Base-by-base conservation (phyloP, 2,888 invertebrate species). In the Cataglyphis livida region DNA sequence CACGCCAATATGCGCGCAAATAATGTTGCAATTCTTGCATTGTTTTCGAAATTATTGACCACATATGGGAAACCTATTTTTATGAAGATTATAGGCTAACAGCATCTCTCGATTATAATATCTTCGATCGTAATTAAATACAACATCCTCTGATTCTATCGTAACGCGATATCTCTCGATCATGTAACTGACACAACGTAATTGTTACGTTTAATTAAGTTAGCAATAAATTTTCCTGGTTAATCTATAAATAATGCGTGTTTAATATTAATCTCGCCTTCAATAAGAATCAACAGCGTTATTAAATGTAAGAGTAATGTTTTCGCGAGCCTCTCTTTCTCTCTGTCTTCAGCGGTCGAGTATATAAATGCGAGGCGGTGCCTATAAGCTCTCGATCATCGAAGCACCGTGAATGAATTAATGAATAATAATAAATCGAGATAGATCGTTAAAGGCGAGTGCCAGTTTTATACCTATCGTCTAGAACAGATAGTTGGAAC, bases 381-480 rank as follows among this genome's bases (percentile, higher is more conserved):
- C 21, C 28, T 41, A 9, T 41, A 32, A 41, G 76, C 32, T 59
- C 78, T 44, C 59, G 57, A 10, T 6, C 38, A 54, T 12, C 15
- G 64, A n/a, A 41, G 44, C 57, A 15, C 38, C 73, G 44, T 79
- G 73, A 79, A 79, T 71, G 78, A 44, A 79, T 71, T n/a, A 79
- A 44, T 44, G 41, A 15, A 44, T 44, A 71, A 44, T 44, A 71
- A 57, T 32, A 57, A 57, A 57, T 78, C 78, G 78, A 44, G 73
- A 79, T 79, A 71, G 78, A 79, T 79, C 57, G 78, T 78, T 78
- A 68, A 32, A 35, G 59, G 71, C 71, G 78, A 71, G 44, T 71
- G 32, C 71, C 76, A 9, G 38, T 38, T 25, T 71, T 25, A 38
- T 59, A 66, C 68, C n/a, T n/a, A 51, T 57, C 44, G 25, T 41